These are phyloP conservation scores for Amphiura filiformis DNA, from an alignment of 35 echinoderm and acorn worm species.

Conservation along the genomic window DNA sequence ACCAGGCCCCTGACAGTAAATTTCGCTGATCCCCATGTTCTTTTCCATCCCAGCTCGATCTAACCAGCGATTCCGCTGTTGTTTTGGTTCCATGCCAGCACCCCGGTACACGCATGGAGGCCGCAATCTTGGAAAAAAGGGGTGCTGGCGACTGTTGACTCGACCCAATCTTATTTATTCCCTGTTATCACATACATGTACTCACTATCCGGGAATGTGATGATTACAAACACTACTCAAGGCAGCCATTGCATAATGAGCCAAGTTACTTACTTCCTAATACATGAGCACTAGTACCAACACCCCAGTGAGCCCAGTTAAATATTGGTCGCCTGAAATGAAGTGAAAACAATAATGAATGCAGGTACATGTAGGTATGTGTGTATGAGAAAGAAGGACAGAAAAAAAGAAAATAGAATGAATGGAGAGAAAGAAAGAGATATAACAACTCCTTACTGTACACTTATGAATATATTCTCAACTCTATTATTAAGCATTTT, in stretches of 20 bases:
- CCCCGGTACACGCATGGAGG: too few relatives aligned
- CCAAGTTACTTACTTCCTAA: conserved; percentile 57
- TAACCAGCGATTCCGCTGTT: background rate
- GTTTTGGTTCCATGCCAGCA: background rate
- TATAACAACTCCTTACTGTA: too few relatives aligned
- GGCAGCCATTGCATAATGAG: background rate
- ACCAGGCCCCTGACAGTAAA: too few relatives aligned
- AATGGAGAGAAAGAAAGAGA: too few relatives aligned
- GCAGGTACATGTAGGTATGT: background rate
- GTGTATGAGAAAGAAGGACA: background rate
- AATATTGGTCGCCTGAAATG: conserved; percentile 65
- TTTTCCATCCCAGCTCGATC: too few relatives aligned
- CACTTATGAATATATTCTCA: too few relatives aligned
- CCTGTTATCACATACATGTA: background rate
- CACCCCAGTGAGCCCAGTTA: conserved; percentile 85
- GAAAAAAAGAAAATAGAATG: too few relatives aligned
- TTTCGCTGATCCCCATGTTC: too few relatives aligned
- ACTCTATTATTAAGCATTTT: too few relatives aligned
- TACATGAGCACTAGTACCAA: conserved; percentile 40
- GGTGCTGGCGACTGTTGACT: background rate
- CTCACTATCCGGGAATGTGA: background rate
- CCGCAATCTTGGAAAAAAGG: background rate
- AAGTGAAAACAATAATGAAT: background rate
- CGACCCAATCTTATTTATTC: background rate
- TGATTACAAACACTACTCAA: background rate